Conservation (phyloP, 2,888 invertebrate genomes). For the Lasioglossum malachurum region DNA sequence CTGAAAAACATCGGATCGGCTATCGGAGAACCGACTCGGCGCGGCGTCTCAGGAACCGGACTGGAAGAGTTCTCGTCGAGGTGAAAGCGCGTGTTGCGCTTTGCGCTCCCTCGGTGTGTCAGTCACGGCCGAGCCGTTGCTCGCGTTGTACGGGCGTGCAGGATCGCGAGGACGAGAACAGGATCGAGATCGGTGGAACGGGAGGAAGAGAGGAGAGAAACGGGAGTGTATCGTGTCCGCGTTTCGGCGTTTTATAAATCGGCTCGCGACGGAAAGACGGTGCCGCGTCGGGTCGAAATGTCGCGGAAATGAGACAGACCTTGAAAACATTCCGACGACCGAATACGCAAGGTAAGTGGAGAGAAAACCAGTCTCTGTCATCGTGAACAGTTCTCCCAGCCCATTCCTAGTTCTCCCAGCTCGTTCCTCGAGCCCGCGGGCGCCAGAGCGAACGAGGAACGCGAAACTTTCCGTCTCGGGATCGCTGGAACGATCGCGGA, state of each 20-base stretch:
- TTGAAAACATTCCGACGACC: slow-evolving; percentile 80
- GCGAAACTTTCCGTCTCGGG: slow-evolving; percentile 6
- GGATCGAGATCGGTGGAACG: not conserved
- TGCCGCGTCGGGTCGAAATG: slow-evolving; percentile 54
- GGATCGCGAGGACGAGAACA: not conserved
- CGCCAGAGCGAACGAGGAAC: not conserved
- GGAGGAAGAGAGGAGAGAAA: not conserved
- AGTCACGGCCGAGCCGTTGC: slow-evolving; percentile 83
- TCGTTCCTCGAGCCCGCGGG: not conserved
- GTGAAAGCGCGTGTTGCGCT: slow-evolving; percentile 83
- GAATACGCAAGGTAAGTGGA: slow-evolving; percentile 82
- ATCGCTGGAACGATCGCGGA: not conserved
- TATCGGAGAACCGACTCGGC: slow-evolving; percentile 44
- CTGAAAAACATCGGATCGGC: not conserved
- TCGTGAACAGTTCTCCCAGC: not conserved
- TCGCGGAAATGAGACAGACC: slow-evolving; percentile 80
- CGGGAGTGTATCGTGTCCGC: not conserved
- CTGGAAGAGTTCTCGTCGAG: slow-evolving; percentile 68
- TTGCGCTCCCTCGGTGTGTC: slow-evolving; percentile 73
- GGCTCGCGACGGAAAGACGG: not conserved
- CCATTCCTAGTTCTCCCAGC: not conserved
- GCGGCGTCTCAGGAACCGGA: slow-evolving; percentile 53
- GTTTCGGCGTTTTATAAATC: not conserved
- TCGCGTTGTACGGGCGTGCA: slow-evolving; percentile 45
- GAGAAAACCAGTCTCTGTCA: not conserved